These are phyloP conservation scores for Phasia obesa DNA, from an alignment of 2,888 invertebrate genomes.

Conservation along the genomic window DNA sequence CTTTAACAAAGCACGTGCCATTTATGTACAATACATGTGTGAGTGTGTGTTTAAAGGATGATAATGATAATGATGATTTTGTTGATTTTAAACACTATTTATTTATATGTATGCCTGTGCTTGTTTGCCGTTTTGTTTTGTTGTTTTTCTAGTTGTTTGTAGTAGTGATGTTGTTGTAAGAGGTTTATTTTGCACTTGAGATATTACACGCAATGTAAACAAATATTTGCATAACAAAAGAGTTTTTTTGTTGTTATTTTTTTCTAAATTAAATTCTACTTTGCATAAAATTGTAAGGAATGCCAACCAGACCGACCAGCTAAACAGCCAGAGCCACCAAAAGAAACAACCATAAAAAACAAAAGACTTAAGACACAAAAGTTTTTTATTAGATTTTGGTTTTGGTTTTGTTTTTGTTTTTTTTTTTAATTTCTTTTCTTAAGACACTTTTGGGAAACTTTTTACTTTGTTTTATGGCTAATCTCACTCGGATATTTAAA, in stretches of 20 bases:
- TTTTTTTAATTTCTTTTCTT: slow-evolving; percentile 29
- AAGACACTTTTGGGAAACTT: not conserved
- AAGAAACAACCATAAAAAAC: slow-evolving; percentile 14
- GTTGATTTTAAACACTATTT: slow-evolving; percentile 23
- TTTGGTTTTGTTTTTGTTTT: slow-evolving; percentile 19
- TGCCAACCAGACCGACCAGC: slow-evolving; percentile 3
- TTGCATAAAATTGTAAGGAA: slow-evolving; percentile 59
- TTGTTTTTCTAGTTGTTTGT: slow-evolving; percentile 13
- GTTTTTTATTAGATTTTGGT: slow-evolving; percentile 6
- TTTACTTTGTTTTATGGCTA: slow-evolving; percentile 5
- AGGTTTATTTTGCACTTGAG: slow-evolving; percentile 69
- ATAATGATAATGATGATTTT: slow-evolving; percentile 13
- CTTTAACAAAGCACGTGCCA: slow-evolving; percentile 63
- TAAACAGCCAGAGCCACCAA: slow-evolving; percentile 1
- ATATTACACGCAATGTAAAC: slow-evolving; percentile 71
- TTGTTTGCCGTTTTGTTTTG: slow-evolving; percentile 20
- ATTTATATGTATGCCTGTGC: slow-evolving; percentile 11
- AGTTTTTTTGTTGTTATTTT: not conserved
- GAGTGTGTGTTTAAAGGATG: slow-evolving; percentile 53
- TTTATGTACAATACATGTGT: slow-evolving; percentile 23
- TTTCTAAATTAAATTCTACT: slow-evolving; percentile 44
- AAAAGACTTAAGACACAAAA: slow-evolving; percentile 56
- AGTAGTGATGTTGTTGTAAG: slow-evolving; percentile 49
- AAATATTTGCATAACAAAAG: slow-evolving; percentile 67
- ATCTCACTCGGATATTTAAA: slow-evolving; percentile 5